Percentiles rank a stretch among this genome's conserved stretches.
Conservation (phyloP, 2,113 vertebrate genomes). For the Lophotis ruficrista region DNA sequence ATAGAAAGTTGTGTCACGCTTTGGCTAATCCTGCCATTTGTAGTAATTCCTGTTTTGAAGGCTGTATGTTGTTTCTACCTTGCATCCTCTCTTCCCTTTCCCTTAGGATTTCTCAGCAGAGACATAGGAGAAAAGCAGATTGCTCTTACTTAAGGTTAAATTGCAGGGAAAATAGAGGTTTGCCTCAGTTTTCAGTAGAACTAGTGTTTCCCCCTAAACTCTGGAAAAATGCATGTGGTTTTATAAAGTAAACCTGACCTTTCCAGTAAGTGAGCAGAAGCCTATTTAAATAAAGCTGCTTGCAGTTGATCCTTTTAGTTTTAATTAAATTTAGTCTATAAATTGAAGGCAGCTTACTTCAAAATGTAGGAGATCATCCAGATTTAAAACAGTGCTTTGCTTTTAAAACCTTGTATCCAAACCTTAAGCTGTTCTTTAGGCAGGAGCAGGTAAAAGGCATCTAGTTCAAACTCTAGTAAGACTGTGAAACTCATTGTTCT, state of each 20-base stretch:
- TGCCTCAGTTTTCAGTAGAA: neutral
- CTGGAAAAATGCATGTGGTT: neutral
- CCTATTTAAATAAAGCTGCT: constrained; percentile 57
- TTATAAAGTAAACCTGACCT: constrained; percentile 23
- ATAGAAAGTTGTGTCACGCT: neutral
- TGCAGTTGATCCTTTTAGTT: constrained; percentile 59
- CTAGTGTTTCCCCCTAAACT: neutral
- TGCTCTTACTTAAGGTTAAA: neutral
- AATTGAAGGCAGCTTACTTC: constrained; percentile 49
- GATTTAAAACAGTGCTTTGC: constrained; percentile 41
- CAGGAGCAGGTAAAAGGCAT: constrained; percentile 7
- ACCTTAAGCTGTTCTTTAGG: constrained; percentile 40
- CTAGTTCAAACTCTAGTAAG: neutral
- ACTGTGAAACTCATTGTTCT: neutral
- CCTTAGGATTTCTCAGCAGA: neutral
- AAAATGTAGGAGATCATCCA: constrained; percentile 17
- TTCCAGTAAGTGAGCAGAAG: constrained; percentile 18
- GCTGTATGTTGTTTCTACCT: neutral
- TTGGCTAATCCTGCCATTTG: neutral
- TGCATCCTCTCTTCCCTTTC: neutral
- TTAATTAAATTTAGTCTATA: constrained; percentile 59
- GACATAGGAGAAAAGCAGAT: neutral
- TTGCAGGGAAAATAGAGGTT: neutral
- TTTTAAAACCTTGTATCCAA: constrained; percentile 41
- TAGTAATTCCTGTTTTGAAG: neutral